phyloP scores from a whole-genome alignment of 2,888 invertebrate genomes.

The Drosophila kanekoi region DNA sequence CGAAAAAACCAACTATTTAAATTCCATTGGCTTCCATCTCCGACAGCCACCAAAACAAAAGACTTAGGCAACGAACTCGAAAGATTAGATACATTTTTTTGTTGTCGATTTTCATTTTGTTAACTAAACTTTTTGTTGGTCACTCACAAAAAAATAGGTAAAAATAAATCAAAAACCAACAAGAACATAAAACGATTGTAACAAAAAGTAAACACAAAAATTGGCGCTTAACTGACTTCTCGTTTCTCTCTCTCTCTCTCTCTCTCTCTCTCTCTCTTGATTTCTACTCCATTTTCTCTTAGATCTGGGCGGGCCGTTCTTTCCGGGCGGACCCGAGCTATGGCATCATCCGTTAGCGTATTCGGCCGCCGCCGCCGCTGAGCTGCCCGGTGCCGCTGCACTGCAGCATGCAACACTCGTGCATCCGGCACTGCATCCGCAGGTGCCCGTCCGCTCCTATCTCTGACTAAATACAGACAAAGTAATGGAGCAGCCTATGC shows the following conservation, averaged over 20 bases:
- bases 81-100: conserved; percentile 1
- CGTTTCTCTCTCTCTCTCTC: conserved; percentile 19
- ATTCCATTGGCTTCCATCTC: neutral
- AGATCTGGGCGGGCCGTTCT: conserved; percentile 98
- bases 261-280: conserved; percentile 24
- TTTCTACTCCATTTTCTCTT: conserved; percentile 70
- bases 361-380: conserved; percentile 90
- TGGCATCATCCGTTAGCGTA: conserved; percentile 97
- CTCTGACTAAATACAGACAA: conserved; percentile 95
- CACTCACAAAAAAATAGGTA: neutral
- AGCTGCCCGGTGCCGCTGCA: conserved; percentile 92
- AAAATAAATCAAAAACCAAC: neutral
- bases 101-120: conserved; percentile 26
- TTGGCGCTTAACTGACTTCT: conserved; percentile 43
- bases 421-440: conserved; percentile 98
- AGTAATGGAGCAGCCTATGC: conserved; percentile 85
- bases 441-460: conserved; percentile 98
- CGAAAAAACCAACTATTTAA: neutral
- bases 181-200: neutral
- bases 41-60: conserved; percentile 47
- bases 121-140: conserved; percentile 18
- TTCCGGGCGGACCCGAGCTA: conserved; percentile 96
- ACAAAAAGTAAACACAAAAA: conserved; percentile 12
- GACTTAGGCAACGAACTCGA: conserved; percentile 74
- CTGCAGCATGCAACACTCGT: conserved; percentile 95